Base-by-base conservation (phyloP, 1,140 invertebrate species). In the Brachionus rubens region DNA sequence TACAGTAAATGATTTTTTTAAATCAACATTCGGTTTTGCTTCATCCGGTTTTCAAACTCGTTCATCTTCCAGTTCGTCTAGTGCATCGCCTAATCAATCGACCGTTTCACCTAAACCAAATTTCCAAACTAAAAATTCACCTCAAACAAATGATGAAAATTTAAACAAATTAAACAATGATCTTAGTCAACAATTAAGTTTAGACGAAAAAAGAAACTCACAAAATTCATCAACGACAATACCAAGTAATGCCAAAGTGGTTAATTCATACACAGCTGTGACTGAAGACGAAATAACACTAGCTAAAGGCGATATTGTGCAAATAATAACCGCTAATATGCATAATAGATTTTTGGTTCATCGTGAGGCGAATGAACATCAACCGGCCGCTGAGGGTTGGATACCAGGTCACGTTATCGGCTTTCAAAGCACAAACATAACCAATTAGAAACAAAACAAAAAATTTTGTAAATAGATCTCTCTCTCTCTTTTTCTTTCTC, bases 341-440 rank as follows among this genome's bases (percentile, higher is more conserved):
- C 82, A 79, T 78, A 83, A 80, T 79, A 81, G 83, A 78, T 83
- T 81, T 77, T 78, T 85, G 5, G 82, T 84, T 16, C 81, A 84
- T 67, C 79, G 82, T 36, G 82, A 82, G 21, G 84, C 82, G 59
- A 84, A 82, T 76, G 76, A 80, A 2, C 80, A 77, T 70, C 83
- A 78, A 80, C 85, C 79, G 78, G 87, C 84, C n/a, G 84, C 84
- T 12, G 86, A 86, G 77, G 86, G 88, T 0, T 90, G 89, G 88
- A 85, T 90, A 47, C 89, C 89, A 1, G 84, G 87, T 26, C 87
- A 88, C 79, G 86, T 89, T 3, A 84, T 90, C 46, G 82, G 81
- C 10, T 59, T 76, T 41, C 19, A 75, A 14, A 75, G 48, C 48
- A 54, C 50, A 1, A 65, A 33, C 12, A 36, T 24, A 46, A 41